Evolutionary conservation across 2,797 vertebrate genomes (phyloP).

Genomic region (Pseudomugil gertrudae): DNA sequence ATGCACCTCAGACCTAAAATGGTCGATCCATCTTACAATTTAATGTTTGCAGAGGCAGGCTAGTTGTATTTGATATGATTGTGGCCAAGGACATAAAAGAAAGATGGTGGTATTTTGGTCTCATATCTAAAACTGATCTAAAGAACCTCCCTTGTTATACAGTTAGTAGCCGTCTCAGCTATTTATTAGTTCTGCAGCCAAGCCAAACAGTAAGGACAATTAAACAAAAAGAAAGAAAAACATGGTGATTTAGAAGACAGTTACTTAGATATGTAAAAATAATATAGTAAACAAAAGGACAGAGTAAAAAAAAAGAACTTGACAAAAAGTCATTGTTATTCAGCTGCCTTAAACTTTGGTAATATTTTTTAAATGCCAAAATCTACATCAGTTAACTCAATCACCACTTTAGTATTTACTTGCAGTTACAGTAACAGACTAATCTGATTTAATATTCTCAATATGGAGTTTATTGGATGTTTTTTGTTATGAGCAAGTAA

Average conservation of each 20-base stretch:
- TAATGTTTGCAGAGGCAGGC: constrained; percentile 60
- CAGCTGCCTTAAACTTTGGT: not conserved
- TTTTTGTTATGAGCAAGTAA: constrained; percentile 57
- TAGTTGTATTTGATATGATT: constrained; percentile 28
- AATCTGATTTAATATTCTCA: constrained; percentile 30
- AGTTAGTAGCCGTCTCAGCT: constrained; percentile 43
- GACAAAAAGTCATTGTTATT: not conserved
- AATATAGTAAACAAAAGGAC: constrained; percentile 24
- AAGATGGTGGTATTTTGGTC: constrained; percentile 31
- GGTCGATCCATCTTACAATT: constrained; percentile 39
- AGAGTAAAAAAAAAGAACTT: not conserved
- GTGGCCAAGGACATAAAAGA: constrained; percentile 59
- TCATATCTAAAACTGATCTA: constrained; percentile 32
- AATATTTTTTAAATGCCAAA: constrained; percentile 40
- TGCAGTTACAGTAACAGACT: constrained; percentile 18
- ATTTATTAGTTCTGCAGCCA: constrained; percentile 46
- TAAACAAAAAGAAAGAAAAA: constrained; percentile 29
- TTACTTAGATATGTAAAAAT: constrained; percentile 18
- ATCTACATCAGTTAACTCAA: constrained; percentile 24
- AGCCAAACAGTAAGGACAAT: constrained; percentile 36
- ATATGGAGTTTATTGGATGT: constrained; percentile 37
- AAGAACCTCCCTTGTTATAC: constrained; percentile 26
- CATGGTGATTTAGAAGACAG: constrained; percentile 28
- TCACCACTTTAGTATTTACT: constrained; percentile 15
- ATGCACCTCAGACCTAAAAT: constrained; percentile 40